phyloP scores from a whole-genome alignment of 2,113 vertebrate species.

The Daubentonia madagascariensis region DNA sequence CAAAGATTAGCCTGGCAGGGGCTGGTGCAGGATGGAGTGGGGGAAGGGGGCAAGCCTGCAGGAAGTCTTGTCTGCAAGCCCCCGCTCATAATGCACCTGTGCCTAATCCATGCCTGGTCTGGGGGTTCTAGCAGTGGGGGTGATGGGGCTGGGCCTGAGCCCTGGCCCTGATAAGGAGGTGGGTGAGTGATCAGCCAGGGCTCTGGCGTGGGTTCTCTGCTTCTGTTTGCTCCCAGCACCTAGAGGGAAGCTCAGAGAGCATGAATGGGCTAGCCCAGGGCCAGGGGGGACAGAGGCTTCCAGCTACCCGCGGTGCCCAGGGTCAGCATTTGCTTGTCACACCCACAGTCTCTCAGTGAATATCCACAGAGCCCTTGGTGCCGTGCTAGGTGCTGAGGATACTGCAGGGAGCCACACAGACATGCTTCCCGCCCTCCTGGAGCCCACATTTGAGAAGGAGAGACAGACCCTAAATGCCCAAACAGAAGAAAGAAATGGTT shows the following conservation, averaged over 20 bases:
- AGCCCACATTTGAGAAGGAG: neutral
- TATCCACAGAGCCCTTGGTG: neutral
- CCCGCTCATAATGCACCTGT: neutral
- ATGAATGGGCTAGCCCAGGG: no score
- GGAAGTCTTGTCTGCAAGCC: neutral
- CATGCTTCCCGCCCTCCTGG: neutral
- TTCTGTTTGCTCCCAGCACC: neutral
- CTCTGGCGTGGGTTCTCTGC: neutral
- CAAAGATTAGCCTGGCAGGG: neutral
- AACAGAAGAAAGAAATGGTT: neutral
- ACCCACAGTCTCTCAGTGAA: neutral
- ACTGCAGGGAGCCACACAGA: neutral
- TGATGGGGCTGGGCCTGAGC: neutral
- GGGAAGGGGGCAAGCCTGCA: neutral
- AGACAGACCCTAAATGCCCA: neutral
- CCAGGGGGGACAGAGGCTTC: neutral
- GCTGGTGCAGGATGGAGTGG: neutral
- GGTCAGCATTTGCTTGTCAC: neutral
- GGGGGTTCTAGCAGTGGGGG: neutral
- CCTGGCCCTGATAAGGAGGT: neutral
- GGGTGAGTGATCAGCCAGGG: neutral
- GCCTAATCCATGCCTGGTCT: neutral
- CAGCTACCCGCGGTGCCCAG: neutral
- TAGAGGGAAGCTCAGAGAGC: neutral
- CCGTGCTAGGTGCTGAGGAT: neutral